Evolutionary conservation across 2,797 vertebrate species (phyloP).

Genomic region (Notolepis coatsorum): DNA sequence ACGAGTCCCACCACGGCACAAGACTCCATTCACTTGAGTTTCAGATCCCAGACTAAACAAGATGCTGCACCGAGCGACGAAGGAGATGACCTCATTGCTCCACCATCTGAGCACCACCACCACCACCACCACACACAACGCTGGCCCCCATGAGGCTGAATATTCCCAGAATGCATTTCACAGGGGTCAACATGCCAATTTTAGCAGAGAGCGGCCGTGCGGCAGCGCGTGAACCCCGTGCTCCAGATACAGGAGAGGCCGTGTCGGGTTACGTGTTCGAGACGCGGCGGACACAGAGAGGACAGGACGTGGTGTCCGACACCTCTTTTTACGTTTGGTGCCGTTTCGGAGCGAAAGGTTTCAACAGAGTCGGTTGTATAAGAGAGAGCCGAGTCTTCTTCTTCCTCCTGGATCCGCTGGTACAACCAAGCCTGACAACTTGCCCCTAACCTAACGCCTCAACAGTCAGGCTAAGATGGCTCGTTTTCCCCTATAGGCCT

Average conservation of each 20-base stretch:
- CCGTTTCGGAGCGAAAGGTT: constrained; percentile 21
- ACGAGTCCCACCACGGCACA: too few relatives aligned
- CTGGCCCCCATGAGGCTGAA: constrained; percentile 76
- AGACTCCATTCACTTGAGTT: too few relatives aligned
- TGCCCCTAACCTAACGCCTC: too few relatives aligned
- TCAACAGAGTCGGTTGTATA: background rate
- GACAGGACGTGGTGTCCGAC: constrained; percentile 28
- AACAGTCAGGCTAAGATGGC: too few relatives aligned
- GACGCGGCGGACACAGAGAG: constrained; percentile 44
- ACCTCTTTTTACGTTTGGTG: constrained; percentile 23
- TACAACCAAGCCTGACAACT: constrained; percentile 7
- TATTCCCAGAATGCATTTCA: constrained; percentile 85
- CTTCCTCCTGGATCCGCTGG: too few relatives aligned
- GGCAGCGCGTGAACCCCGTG: constrained; percentile 54
- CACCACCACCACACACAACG: constrained; percentile 51
- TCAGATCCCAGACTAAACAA: too few relatives aligned
- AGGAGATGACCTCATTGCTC: constrained; percentile 63
- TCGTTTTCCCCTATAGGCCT: too few relatives aligned
- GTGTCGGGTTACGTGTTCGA: constrained; percentile 69
- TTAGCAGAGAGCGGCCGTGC: constrained; percentile 74
- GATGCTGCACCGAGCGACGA: too few relatives aligned
- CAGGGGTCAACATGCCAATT: constrained; percentile 80
- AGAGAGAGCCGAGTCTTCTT: too few relatives aligned
- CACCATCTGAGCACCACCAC: constrained; percentile 44
- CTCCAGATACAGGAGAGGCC: constrained; percentile 61